Evolutionary conservation across 1,140 invertebrate genomes (phyloP), one percentile per base, ranked within the genome.

Genomic region (Ganaspis sp.): DNA sequence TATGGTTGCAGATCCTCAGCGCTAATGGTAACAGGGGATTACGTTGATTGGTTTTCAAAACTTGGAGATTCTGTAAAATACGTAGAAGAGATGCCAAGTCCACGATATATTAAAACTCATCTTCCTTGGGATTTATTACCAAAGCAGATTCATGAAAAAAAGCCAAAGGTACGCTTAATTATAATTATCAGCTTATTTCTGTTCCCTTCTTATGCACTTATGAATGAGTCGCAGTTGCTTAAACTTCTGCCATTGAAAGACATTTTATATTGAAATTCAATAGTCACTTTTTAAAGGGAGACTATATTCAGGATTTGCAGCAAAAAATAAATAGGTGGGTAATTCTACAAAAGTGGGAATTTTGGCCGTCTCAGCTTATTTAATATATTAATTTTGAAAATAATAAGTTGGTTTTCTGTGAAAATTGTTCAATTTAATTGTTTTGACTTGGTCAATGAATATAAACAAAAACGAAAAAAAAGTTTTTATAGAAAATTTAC

Each of bases 21-120:
- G 4, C 58, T 93, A 0, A 87, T 93, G 84, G 87, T 90, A 0
- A 86, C 83, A 0, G 88, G 92, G 38, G 87, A 92, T 26, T 88
- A 89, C 34, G 89, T 88, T 4, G 86, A 91, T 11, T 90, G 85
- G 84, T 92, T 92, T 72, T 75, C 89, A 5, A 84, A 88, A 29
- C 71, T 92, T 1, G 90, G 94, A 0, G 93, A 95, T 42, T 94
- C 95, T 0, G 93, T 96, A 4, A 94, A 95, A 72, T 91, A 93
- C 80, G 94, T 96, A 9, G 93, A 93, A 75, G 93, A 93, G 15
- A 89, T 94, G 82, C 89, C 93, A 34, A 93, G 94, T 11, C 95
- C 95, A 0, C 92, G 96, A 74, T 96, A 94, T 79, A 93, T 97
- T 29, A 96, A 96, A 82, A 94, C 95, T n/a, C 97, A 98, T 88